Percentiles rank a stretch among this genome's conserved stretches.
phyloP scores from a whole-genome alignment of 2,113 vertebrate species.

The Catharus bicknelli region DNA sequence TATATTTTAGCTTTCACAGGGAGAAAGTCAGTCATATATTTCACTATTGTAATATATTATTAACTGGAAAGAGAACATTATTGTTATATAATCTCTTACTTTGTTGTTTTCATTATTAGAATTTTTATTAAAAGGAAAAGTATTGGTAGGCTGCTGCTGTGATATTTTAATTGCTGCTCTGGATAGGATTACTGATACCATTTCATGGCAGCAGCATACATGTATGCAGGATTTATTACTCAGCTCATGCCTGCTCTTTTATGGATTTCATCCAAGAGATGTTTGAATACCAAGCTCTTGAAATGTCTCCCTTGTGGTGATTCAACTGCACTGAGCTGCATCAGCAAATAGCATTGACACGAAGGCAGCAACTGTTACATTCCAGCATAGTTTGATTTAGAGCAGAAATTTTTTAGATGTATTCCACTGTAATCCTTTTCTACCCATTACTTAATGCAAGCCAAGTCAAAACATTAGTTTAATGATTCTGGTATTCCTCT shows the following conservation, averaged over 20 bases:
- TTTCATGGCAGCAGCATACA: slow-evolving; percentile 51
- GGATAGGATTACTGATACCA: slow-evolving; percentile 45
- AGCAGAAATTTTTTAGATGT: slow-evolving; percentile 55
- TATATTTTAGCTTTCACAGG: background rate
- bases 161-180: slow-evolving; percentile 18
- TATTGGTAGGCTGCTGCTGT: background rate
- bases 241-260: slow-evolving; percentile 60
- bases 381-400: slow-evolving; percentile 63
- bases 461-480: slow-evolving; percentile 32
- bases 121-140: slow-evolving; percentile 28
- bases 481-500: background rate
- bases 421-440: slow-evolving; percentile 65
- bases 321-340: slow-evolving; percentile 59
- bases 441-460: background rate
- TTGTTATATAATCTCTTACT: background rate
- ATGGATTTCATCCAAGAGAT: slow-evolving; percentile 71
- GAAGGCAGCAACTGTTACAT: slow-evolving; percentile 70
- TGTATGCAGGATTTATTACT: slow-evolving; percentile 68
- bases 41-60: background rate
- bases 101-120: background rate
- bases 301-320: slow-evolving; percentile 70
- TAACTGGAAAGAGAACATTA: background rate
- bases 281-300: slow-evolving; percentile 53
- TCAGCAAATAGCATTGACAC: slow-evolving; percentile 70
- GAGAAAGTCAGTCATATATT: background rate